A percentile compares a stretch with the other conserved stretches of the same genome.
phyloP scores from a whole-genome alignment of 2,888 invertebrate genomes.

The Brachyopa scutellaris region DNA sequence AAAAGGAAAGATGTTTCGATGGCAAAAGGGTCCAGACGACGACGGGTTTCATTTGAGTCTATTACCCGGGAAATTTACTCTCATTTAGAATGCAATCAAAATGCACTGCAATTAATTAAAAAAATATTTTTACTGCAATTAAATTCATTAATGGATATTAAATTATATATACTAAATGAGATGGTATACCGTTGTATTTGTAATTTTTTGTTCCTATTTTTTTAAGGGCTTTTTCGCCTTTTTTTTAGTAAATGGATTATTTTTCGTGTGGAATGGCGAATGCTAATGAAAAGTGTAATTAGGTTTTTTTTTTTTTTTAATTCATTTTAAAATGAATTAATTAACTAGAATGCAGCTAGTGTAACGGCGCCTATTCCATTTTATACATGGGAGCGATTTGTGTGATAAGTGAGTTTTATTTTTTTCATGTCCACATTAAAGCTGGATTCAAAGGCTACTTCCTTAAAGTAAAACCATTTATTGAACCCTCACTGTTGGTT shows the following conservation, averaged over 20 bases:
- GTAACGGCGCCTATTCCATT: too few relatives aligned
- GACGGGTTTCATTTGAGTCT: neutral
- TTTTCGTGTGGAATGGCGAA: neutral
- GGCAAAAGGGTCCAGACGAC: neutral
- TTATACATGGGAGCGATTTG: neutral
- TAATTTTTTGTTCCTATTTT: neutral
- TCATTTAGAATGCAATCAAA: slow-evolving; percentile 55
- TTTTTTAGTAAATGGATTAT: neutral
- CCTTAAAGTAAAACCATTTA: too few relatives aligned
- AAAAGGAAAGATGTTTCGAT: neutral
- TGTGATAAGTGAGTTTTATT: too few relatives aligned
- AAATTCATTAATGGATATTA: slow-evolving; percentile 58
- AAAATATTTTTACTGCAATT: slow-evolving; percentile 52
- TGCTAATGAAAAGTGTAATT: slow-evolving; percentile 5
- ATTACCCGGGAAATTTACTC: slow-evolving; percentile 28
- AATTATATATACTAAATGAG: slow-evolving; percentile 50
- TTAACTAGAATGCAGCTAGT: slow-evolving; percentile 17
- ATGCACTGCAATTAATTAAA: slow-evolving; percentile 60
- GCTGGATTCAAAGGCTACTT: too few relatives aligned
- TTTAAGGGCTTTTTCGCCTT: neutral
- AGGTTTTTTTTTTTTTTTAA: neutral
- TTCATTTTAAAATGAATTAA: neutral
- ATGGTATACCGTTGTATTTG: slow-evolving; percentile 22
- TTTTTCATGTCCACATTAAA: too few relatives aligned
- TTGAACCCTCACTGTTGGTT: too few relatives aligned